Conservation (phyloP, 2,797 vertebrate species). For the Pseudochirops corinnae region DNA sequence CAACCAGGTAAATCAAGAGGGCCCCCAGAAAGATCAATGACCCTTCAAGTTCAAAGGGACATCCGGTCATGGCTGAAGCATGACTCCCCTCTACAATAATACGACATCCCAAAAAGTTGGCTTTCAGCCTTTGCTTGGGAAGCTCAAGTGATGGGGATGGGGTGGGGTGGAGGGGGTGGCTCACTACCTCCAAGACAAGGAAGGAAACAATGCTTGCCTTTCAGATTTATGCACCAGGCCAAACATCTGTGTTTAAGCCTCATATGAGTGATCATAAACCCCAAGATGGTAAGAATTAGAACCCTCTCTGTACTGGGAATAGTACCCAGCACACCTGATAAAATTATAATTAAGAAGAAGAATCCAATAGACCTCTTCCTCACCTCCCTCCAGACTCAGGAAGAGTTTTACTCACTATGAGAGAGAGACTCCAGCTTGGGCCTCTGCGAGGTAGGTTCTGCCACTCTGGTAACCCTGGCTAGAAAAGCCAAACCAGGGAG, state of each 20-base stretch:
- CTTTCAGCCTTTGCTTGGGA: neutral
- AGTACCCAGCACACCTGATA: neutral
- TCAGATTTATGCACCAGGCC: constrained; percentile 35
- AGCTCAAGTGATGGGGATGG: neutral
- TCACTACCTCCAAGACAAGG: neutral
- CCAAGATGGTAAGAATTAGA: neutral
- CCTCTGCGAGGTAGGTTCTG: constrained; percentile 14
- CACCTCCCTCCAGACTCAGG: constrained; percentile 9
- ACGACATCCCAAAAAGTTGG: neutral
- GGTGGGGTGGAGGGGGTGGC: too few species aligned
- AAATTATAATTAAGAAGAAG: neutral
- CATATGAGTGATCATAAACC: neutral
- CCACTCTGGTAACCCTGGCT: constrained; percentile 14
- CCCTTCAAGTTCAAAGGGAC: neutral
- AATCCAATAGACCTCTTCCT: constrained; percentile 25
- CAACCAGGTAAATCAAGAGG: constrained; percentile 30
- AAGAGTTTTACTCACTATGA: neutral
- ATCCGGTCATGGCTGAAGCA: neutral
- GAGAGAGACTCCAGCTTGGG: neutral
- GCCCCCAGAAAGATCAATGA: constrained; percentile 10
- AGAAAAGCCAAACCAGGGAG: neutral
- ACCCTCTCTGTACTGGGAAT: neutral
- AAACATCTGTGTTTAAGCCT: constrained; percentile 41
- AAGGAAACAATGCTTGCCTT: constrained; percentile 32
- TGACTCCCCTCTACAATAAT: neutral